Conservation (phyloP, 2,113 vertebrate species). For the Fulica atra region DNA sequence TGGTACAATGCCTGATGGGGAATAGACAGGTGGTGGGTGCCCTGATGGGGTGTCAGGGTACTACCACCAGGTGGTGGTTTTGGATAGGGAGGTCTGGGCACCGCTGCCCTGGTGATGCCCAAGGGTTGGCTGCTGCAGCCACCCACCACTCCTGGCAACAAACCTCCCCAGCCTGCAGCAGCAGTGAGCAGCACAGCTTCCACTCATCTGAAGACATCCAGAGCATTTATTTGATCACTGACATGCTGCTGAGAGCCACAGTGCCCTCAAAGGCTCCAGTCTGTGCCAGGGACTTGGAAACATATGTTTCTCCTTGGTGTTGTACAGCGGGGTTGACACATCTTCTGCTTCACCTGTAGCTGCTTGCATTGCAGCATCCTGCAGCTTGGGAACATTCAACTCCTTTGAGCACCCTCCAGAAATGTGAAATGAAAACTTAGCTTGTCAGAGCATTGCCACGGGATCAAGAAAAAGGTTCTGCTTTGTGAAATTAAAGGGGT, state of each 20-base stretch:
- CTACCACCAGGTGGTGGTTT: neutral
- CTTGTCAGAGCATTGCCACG: neutral
- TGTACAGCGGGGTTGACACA: neutral
- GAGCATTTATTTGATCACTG: neutral
- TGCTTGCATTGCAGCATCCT: neutral
- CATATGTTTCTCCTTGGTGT: neutral
- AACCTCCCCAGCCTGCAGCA: neutral
- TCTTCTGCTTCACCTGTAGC: neutral
- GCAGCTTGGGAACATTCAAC: neutral
- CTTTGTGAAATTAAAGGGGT: neutral
- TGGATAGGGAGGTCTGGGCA: neutral
- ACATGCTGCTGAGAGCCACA: neutral
- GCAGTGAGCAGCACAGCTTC: neutral
- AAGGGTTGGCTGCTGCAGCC: neutral
- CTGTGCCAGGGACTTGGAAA: neutral
- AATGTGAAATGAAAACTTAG: neutral
- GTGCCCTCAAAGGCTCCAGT: neutral
- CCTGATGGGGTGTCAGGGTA: fast-evolving
- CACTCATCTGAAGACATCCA: neutral
- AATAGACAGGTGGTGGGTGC: neutral
- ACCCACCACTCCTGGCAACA: fast-evolving
- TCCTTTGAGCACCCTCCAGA: neutral
- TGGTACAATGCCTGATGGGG: fast-evolving
- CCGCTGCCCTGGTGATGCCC: fast-evolving
- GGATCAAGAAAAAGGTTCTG: neutral